Evolutionary conservation across 2,113 vertebrate genomes (phyloP), one percentile per base, ranked within the genome.

Genomic region (Bubo blakistoni): DNA sequence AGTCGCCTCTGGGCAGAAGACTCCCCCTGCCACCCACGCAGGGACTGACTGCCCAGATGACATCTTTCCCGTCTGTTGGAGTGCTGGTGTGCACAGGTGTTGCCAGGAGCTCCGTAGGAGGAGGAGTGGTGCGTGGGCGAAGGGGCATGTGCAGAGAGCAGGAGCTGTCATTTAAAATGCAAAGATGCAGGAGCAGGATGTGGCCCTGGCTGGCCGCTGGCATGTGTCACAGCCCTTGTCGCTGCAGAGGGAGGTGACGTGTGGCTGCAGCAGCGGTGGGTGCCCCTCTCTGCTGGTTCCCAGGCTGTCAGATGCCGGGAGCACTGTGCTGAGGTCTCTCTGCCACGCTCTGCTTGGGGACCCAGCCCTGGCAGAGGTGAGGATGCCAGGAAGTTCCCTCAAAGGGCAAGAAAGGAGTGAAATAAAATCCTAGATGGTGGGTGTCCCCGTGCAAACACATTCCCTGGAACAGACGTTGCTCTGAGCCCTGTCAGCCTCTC

Each of bases 401-500:
- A n/a, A 70, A 85, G 10, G 24, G 47, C 25, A 26, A 9, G 9
- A 58, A 40, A 72, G 29, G 74, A 40, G 29, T 20, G 49, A 67
- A 66, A 71, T 26, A 8, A 10, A 40, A 0, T 11, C 14, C 3
- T 9, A 4, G 20, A 0, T 29, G 2, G 0, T 6, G 7, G 2
- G 3, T 4, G 13, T 27, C 4, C 8, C 32, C 0, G 0, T 22
- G 57, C 27, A 18, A 25, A 29, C 0, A 0, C 4, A 0, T 15
- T 11, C 22, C 4, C 1, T 3, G 49, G 26, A 7, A 20, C 2
- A 5, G 11, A 6, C 10, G 0, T 10, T 5, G 34, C 51, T 70
- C 17, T 36, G 82, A 27, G 16, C 47, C 16, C n/a, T 4, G 10
- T 3, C 32, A 24, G 78, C 58, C 63, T 32, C 78, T 27, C 4